These are phyloP conservation scores for Dicentrarchus labrax DNA, from an alignment of 2,113 vertebrate species.

Conservation along the genomic window DNA sequence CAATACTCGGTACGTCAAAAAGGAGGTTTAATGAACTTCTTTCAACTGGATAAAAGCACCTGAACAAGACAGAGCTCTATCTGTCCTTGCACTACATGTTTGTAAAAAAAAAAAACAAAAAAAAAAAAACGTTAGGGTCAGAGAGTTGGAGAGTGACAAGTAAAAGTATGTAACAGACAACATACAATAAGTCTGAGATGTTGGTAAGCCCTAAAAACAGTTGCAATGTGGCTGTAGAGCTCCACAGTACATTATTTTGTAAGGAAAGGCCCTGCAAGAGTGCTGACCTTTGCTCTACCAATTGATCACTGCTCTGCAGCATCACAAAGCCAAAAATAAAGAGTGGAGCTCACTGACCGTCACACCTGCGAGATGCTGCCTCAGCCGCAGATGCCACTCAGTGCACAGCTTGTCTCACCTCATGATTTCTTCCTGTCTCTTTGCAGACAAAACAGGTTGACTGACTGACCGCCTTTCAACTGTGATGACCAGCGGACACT, in stretches of 20 bases:
- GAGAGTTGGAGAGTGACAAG: neutral
- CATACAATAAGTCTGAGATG: neutral
- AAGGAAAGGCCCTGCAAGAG: neutral
- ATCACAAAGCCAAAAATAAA: slow-evolving; percentile 18
- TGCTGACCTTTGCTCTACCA: slow-evolving; percentile 3
- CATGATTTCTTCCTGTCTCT: slow-evolving; percentile 28
- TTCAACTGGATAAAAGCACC: neutral
- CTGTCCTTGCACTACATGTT: no score
- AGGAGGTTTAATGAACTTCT: neutral
- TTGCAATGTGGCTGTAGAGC: neutral
- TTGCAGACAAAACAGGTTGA: slow-evolving; percentile 21
- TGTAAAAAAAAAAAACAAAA: neutral
- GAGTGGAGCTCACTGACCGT: neutral
- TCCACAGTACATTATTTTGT: neutral
- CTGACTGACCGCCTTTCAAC: slow-evolving; percentile 26
- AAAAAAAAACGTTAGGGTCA: neutral
- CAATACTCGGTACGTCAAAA: neutral
- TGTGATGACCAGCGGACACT: slow-evolving; percentile 8
- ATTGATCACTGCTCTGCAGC: slow-evolving; percentile 25
- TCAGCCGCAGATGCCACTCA: slow-evolving; percentile 6
- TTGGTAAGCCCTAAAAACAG: neutral
- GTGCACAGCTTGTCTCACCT: slow-evolving; percentile 19
- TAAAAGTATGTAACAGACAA: neutral
- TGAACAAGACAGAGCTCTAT: neutral
- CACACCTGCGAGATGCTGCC: neutral